phyloP scores from a whole-genome alignment of 2,888 invertebrate genomes.

The Theristus sp. region DNA sequence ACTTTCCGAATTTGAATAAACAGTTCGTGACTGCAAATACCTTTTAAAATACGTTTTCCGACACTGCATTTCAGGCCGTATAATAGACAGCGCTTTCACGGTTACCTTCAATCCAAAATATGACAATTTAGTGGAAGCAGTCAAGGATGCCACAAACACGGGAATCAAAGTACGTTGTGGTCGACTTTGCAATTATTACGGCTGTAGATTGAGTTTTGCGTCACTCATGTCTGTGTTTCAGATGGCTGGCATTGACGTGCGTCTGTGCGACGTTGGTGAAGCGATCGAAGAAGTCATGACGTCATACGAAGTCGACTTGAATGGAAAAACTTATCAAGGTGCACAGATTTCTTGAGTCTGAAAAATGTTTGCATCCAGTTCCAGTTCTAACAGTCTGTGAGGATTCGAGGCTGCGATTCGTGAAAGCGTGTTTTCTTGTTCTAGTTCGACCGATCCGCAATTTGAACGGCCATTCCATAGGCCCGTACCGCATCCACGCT shows the following conservation, averaged over 20 bases:
- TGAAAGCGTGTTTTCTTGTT: too few relatives aligned
- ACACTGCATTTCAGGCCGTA: constrained; percentile 42
- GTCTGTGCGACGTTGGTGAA: constrained; percentile 83
- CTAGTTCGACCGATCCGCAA: constrained; percentile 81
- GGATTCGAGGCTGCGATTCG: too few relatives aligned
- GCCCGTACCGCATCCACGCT: constrained; percentile 69
- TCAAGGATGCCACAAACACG: constrained; percentile 92
- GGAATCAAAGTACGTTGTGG: constrained; percentile 56
- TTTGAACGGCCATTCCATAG: constrained; percentile 96
- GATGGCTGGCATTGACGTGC: constrained; percentile 84
- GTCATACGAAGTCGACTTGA: constrained; percentile 88
- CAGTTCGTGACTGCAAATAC: neutral
- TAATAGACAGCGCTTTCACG: constrained; percentile 97
- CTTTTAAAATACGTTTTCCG: neutral
- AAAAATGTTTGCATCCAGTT: too few relatives aligned
- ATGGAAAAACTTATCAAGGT: constrained; percentile 77
- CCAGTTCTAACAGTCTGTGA: too few relatives aligned
- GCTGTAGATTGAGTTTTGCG: neutral
- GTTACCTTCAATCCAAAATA: constrained; percentile 87
- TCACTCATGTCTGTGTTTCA: too few relatives aligned
- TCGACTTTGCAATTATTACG: neutral
- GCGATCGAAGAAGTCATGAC: constrained; percentile 99
- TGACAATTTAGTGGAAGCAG: constrained; percentile 78
- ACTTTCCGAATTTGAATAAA: too few relatives aligned
- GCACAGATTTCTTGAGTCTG: too few relatives aligned